Evolutionary conservation across 2,888 invertebrate genomes (phyloP).

Genomic region (Cephonodes hylas): DNA sequence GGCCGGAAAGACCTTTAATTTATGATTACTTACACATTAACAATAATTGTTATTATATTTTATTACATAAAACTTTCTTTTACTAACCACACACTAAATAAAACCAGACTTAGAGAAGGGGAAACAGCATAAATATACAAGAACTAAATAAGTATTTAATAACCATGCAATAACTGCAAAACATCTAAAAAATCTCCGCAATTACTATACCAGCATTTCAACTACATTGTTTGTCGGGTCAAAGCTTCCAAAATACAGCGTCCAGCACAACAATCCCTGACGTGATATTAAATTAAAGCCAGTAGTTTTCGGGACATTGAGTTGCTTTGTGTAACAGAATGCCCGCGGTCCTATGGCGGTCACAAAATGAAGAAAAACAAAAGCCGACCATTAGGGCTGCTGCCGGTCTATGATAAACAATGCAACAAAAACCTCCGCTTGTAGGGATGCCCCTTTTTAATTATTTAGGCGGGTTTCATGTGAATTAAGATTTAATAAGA

Average conservation of each 20-base stretch:
- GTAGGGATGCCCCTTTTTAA: slow-evolving; percentile 31
- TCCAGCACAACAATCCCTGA: background rate
- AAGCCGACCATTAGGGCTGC: slow-evolving; percentile 58
- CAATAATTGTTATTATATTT: too few relatives aligned
- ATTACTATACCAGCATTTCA: background rate
- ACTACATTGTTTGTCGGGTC: background rate
- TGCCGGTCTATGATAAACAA: slow-evolving; percentile 53
- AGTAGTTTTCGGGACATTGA: slow-evolving; percentile 35
- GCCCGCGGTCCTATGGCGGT: slow-evolving; percentile 39
- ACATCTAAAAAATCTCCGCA: background rate
- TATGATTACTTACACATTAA: too few relatives aligned
- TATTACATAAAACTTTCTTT: too few relatives aligned
- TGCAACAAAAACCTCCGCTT: slow-evolving; percentile 30
- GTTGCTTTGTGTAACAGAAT: slow-evolving; percentile 51
- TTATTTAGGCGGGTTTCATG: background rate
- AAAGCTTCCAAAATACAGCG: background rate
- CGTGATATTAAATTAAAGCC: slow-evolving; percentile 34
- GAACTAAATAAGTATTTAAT: too few relatives aligned
- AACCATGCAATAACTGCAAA: too few relatives aligned
- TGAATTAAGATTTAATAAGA: background rate
- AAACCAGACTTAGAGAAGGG: too few relatives aligned
- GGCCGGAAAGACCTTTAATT: too few relatives aligned
- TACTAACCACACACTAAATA: too few relatives aligned
- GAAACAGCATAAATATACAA: too few relatives aligned
- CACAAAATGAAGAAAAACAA: slow-evolving; percentile 68